Evolutionary conservation across 2,888 invertebrate genomes (phyloP), one percentile per base, ranked within the genome.

Genomic region (Heliconius hortense): DNA sequence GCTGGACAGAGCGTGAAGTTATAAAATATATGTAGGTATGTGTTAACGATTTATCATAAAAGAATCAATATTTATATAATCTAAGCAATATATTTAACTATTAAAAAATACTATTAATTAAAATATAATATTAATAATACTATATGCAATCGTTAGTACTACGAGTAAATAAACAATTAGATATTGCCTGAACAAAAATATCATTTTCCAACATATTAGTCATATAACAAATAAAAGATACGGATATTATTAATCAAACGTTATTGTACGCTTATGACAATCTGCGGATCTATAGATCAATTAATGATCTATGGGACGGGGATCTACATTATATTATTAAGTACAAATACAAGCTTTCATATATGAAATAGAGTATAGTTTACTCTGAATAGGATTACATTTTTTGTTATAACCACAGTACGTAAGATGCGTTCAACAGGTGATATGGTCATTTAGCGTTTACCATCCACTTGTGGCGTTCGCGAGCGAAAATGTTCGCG

Each of bases 401-500:
- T 75, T 76, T 77, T 77, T 76, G 66, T 77, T 77, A 78, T 63
- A 74, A 70, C 63, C 63, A 71, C 71, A 74, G 75, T 77, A 73
- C 75, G 75, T 75, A 77, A 80, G 81, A 80, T 82, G 80, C 79
- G 79, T 80, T 79, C 82, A 74, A 73, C 79, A 82, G 83, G 84
- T 82, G 82, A 80, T 81, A 82, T 89, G 89, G 89, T 88, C 91
- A 91, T 89, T 92, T 89, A 88, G 86, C 84, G 87, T 84, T 85
- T 83, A 84, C 84, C 86, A 83, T 87, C 86, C 88, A 84, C 84
- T 85, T 86, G 86, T 83, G 84, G 81, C 84, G 88, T 85, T 84
- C 88, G 89, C 88, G 87, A 83, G 81, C 85, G 83, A 84, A 82
- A 84, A 82, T 83, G 60, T 84, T 82, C 86, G 84, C 81, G 80